These are phyloP conservation scores for Hylyphantes graminicola DNA, from an alignment of 1,140 invertebrate species.

Conservation along the genomic window DNA sequence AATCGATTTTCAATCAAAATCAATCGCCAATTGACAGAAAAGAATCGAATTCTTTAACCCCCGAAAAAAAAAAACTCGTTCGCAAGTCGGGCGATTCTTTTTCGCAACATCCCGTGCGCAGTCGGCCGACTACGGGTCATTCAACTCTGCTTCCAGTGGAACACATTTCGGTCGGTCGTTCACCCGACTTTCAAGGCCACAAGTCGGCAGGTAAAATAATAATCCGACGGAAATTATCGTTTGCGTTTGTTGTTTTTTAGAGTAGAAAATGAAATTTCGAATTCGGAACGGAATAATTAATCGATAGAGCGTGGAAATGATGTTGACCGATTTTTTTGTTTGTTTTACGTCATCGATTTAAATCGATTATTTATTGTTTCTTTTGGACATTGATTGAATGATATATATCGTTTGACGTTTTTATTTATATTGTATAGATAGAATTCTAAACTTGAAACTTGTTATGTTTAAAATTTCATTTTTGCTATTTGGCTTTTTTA, in stretches of 20 bases:
- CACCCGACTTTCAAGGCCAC: slow-evolving; percentile 36
- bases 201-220: slow-evolving; percentile 4
- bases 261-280: slow-evolving; percentile 24
- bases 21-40: too few species aligned
- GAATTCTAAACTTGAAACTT: too few species aligned
- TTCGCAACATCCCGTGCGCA: slow-evolving; percentile 4
- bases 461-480: too few species aligned
- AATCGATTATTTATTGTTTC: too few species aligned
- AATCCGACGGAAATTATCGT: not conserved
- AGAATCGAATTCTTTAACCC: too few species aligned
- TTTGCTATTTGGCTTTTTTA: too few species aligned
- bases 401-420: too few species aligned
- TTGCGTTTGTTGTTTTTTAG: slow-evolving; percentile 9
- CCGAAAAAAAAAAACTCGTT: not conserved
- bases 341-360: not conserved
- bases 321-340: not conserved
- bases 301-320: not conserved
- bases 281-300: not conserved
- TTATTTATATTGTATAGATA: too few species aligned
- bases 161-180: slow-evolving; percentile 25
- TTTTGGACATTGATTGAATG: too few species aligned
- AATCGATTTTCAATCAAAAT: too few species aligned
- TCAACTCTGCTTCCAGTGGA: slow-evolving; percentile 3
- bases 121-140: slow-evolving; percentile 21
- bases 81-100: not conserved